Conservation (phyloP, 2,888 invertebrate genomes). For the Dynastes hyllus region DNA sequence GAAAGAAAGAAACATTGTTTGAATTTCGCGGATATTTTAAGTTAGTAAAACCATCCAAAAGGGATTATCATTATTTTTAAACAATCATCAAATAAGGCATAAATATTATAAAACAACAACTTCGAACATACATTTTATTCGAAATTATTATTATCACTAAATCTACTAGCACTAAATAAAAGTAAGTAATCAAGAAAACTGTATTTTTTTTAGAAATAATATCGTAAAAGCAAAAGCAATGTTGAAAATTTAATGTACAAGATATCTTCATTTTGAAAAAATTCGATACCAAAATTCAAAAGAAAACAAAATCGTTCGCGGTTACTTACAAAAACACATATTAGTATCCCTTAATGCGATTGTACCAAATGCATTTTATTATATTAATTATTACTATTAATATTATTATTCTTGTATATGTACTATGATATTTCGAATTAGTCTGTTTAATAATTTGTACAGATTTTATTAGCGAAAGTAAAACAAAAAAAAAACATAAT, state of each 20-base stretch:
- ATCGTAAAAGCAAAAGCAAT: no score
- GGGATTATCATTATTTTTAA: no score
- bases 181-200: no score
- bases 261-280: neutral
- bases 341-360: slow-evolving; percentile 52
- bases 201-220: no score
- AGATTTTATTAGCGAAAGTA: slow-evolving; percentile 56
- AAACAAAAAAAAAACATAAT: slow-evolving; percentile 47
- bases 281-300: slow-evolving; percentile 40
- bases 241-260: neutral
- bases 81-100: no score
- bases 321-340: slow-evolving; percentile 40
- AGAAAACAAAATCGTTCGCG: slow-evolving; percentile 9
- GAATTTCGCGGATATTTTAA: no score
- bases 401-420: slow-evolving; percentile 50
- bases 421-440: slow-evolving; percentile 48
- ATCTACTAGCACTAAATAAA: no score
- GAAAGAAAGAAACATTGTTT: no score
- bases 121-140: no score
- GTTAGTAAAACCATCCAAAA: no score
- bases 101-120: no score
- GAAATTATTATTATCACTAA: no score
- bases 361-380: slow-evolving; percentile 64
- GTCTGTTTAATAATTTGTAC: slow-evolving; percentile 57
- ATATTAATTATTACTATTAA: slow-evolving; percentile 11